Percentiles rank a stretch among this genome's conserved stretches.
Conservation (phyloP, 1,140 invertebrate genomes). For the Dermatophagoides farinae region DNA sequence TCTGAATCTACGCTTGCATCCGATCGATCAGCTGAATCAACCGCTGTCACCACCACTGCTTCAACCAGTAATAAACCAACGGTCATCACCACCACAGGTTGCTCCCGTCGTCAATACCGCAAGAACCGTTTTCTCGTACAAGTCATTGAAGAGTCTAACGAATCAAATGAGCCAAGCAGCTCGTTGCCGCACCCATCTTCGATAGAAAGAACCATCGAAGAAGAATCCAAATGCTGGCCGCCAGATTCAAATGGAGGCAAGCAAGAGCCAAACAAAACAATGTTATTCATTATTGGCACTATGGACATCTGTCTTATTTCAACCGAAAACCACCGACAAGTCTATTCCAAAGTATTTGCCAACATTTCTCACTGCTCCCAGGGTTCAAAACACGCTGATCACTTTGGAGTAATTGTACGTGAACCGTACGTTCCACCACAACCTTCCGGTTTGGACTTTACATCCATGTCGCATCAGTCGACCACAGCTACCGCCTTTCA, state of each 20-base stretch:
- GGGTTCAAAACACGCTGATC: constrained; percentile 52
- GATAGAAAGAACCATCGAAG: background rate
- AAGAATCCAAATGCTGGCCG: constrained; percentile 11
- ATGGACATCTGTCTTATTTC: constrained; percentile 70
- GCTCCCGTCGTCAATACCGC: background rate
- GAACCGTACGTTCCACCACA: constrained; percentile 32
- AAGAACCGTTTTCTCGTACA: constrained; percentile 8
- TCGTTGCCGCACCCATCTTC: background rate
- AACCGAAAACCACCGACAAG: constrained; percentile 66
- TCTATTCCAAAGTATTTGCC: constrained; percentile 61
- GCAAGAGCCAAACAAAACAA: constrained; percentile 48
- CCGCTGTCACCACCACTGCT: too few species aligned
- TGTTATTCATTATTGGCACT: constrained; percentile 68
- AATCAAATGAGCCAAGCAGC: background rate
- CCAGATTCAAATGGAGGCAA: constrained; percentile 13
- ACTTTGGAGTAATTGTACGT: constrained; percentile 78
- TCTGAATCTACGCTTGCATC: constrained; percentile 31
- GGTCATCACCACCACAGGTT: background rate
- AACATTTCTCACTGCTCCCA: constrained; percentile 74
- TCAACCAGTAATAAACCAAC: background rate
- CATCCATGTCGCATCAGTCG: background rate
- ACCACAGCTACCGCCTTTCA: background rate
- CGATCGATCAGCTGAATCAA: background rate
- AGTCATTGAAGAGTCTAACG: constrained; percentile 5
- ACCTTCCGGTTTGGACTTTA: too few species aligned